Percentiles rank a stretch among this genome's conserved stretches.
Evolutionary conservation across 2,888 invertebrate genomes (phyloP).

Genomic region (Mythimna pallens): DNA sequence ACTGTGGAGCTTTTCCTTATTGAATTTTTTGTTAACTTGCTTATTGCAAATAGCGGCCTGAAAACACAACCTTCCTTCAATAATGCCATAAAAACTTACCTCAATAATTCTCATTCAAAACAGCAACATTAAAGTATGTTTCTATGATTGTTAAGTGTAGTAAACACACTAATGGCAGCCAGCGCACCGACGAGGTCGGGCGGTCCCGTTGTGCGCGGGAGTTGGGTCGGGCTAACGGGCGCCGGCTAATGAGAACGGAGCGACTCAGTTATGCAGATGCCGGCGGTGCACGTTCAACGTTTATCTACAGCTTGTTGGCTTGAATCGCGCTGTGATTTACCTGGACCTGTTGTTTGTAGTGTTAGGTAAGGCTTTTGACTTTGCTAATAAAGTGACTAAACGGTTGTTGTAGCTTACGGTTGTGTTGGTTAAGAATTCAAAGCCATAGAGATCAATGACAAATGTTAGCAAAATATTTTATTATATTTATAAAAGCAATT

Average conservation of each 20-base stretch:
- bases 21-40: background rate
- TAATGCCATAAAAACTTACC: slow-evolving; percentile 18
- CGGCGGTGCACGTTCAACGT: slow-evolving; percentile 70
- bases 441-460: too few relatives aligned
- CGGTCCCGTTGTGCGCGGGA: slow-evolving; percentile 81
- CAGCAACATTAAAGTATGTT: slow-evolving; percentile 52
- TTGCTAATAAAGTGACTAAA: slow-evolving; percentile 16
- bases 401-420: background rate
- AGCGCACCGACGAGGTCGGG: slow-evolving; percentile 67
- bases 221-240: slow-evolving; percentile 86
- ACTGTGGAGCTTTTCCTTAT: background rate
- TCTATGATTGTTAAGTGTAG: slow-evolving; percentile 65
- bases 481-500: too few relatives aligned
- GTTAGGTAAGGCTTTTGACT: slow-evolving; percentile 27
- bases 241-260: slow-evolving; percentile 87
- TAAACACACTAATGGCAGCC: slow-evolving; percentile 66
- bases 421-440: background rate
- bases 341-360: slow-evolving; percentile 53
- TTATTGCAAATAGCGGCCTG: background rate
- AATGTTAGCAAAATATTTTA: too few relatives aligned
- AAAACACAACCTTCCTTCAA: slow-evolving; percentile 16
- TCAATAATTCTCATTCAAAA: slow-evolving; percentile 35
- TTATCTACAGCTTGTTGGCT: slow-evolving; percentile 68
- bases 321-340: slow-evolving; percentile 64
- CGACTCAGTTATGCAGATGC: slow-evolving; percentile 88